Conservation (phyloP, 2,888 invertebrate genomes). For the Drosophila quinaria region DNA sequence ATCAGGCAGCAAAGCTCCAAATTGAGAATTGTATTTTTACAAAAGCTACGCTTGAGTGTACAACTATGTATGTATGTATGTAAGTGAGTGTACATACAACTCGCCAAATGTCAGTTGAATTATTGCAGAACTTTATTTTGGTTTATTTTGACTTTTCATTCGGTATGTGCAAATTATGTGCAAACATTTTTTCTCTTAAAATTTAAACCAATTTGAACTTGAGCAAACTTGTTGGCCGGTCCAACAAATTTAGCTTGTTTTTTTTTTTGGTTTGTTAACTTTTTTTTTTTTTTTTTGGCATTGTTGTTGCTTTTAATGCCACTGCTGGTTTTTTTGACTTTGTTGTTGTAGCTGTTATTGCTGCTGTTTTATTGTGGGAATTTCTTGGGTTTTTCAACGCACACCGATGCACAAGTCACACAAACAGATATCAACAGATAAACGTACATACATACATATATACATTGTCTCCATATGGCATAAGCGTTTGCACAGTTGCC, state of each 20-base stretch:
- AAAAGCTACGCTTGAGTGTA: conserved; percentile 13
- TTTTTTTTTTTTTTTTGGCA: conserved; percentile 33
- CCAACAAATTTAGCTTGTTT: conserved; percentile 43
- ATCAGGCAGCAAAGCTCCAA: conserved; percentile 29
- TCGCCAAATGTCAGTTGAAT: conserved; percentile 60
- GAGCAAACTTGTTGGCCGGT: conserved; percentile 71
- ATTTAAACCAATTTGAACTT: conserved; percentile 74
- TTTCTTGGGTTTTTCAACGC: conserved; percentile 86
- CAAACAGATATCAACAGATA: conserved; percentile 19
- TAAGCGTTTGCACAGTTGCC: conserved; percentile 55
- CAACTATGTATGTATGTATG: too few species aligned
- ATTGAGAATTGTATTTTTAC: conserved; percentile 34
- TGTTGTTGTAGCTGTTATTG: conserved; percentile 67
- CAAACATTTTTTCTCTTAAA: conserved; percentile 61
- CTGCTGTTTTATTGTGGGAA: conserved; percentile 85
- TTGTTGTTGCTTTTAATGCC: conserved; percentile 55
- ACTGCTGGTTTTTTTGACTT: conserved; percentile 64
- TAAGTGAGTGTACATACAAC: too few species aligned
- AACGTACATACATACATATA: conserved; percentile 21
- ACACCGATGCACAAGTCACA: conserved; percentile 64
- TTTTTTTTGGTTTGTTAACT: conserved; percentile 73
- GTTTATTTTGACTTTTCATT: conserved; percentile 12
- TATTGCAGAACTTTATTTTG: conserved; percentile 38
- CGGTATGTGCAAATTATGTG: conserved; percentile 46
- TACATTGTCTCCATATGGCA: conserved; percentile 67